A percentile compares a stretch with the other conserved stretches of the same genome.
Conservation (phyloP, 2,797 vertebrate species). For the Staurois parvus region DNA sequence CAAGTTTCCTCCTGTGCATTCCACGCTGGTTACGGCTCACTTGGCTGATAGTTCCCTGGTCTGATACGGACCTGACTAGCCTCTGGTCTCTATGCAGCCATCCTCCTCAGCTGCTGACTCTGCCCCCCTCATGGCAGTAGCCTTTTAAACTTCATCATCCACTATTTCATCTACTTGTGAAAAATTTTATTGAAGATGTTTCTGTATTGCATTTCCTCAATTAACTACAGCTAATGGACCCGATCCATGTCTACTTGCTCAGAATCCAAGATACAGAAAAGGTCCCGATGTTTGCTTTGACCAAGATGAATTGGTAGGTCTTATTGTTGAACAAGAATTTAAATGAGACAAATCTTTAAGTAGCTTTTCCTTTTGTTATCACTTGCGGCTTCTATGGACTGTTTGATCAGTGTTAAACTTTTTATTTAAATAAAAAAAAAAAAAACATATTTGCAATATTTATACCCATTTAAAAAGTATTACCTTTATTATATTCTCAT, state of each 20-base stretch:
- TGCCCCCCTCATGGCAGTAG: background rate
- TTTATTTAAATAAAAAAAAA: no score
- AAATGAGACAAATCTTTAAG: background rate
- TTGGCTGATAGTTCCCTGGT: no score
- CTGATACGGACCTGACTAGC: no score
- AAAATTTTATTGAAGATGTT: background rate
- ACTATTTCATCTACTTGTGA: no score
- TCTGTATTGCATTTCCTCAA: constrained; percentile 75
- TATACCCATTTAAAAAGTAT: background rate
- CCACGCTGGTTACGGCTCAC: no score
- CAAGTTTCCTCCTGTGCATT: no score
- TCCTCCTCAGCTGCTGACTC: no score
- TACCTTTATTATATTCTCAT: background rate
- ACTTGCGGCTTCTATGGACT: background rate
- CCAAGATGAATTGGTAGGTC: constrained; percentile 89
- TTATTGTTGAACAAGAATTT: constrained; percentile 5
- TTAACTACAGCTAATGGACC: constrained; percentile 88
- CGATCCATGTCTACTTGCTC: constrained; percentile 93
- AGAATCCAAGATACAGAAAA: constrained; percentile 95
- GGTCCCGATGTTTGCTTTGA: constrained; percentile 97
- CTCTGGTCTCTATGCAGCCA: no score
- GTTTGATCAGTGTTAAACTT: background rate
- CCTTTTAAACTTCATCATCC: background rate
- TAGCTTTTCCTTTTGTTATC: background rate
- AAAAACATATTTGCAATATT: background rate